Evolutionary conservation across 2,888 invertebrate genomes (phyloP).

Genomic region (Strigamia crassipes): DNA sequence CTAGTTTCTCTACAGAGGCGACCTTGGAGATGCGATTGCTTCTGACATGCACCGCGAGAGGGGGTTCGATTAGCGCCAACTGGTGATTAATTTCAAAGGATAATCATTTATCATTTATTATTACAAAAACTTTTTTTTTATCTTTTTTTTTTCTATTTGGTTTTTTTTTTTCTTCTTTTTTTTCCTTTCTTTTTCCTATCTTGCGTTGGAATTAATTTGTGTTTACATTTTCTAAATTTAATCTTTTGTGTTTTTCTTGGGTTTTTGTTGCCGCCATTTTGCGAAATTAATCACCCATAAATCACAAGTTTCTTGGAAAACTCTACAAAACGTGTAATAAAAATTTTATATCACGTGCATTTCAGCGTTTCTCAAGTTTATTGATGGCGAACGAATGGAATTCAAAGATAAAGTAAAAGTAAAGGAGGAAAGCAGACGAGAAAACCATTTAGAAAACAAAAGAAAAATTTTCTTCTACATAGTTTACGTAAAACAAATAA

Average conservation of each 20-base stretch:
- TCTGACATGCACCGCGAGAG: not conserved
- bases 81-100: not conserved
- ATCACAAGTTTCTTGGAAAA: slow-evolving; percentile 29
- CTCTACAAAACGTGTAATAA: slow-evolving; percentile 32
- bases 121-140: not conserved
- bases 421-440: not conserved
- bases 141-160: not conserved
- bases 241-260: not conserved
- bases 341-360: slow-evolving; percentile 36
- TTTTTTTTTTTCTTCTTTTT: no score
- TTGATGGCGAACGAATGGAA: slow-evolving; percentile 22
- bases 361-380: slow-evolving; percentile 24
- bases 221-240: not conserved
- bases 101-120: not conserved
- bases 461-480: not conserved
- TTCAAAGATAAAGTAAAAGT: slow-evolving; percentile 16
- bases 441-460: not conserved
- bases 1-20: not conserved
- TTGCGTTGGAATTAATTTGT: not conserved
- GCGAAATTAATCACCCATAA: slow-evolving; percentile 32
- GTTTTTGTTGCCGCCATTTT: slow-evolving; percentile 11
- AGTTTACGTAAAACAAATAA: not conserved
- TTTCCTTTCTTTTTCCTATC: not conserved
- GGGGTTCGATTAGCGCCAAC: slow-evolving; percentile 11
- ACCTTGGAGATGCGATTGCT: slow-evolving; percentile 8